phyloP scores from a whole-genome alignment of 2,797 vertebrate genomes.

The Coregonus suidteri region DNA sequence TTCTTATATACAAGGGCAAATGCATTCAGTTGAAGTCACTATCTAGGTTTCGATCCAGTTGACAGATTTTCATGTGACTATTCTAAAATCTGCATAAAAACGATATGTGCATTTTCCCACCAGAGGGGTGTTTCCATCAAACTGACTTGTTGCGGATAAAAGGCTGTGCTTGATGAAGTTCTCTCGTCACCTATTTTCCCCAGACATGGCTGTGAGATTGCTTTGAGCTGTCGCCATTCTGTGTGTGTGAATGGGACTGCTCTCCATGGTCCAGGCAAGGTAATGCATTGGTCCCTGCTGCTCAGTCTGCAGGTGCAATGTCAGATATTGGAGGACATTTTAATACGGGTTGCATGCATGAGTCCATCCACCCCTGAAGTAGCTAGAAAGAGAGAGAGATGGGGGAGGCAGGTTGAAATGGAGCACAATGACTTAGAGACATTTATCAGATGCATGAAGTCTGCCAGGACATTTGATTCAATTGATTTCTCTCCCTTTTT shows the following conservation, averaged over 20 bases:
- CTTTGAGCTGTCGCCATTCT: conserved; percentile 33
- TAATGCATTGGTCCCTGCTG: conserved; percentile 63
- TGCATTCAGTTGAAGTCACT: background rate
- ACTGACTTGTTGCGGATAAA: no score
- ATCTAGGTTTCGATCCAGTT: no score
- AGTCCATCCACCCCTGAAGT: conserved; percentile 40
- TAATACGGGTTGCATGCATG: conserved; percentile 65
- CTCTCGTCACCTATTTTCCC: conserved; percentile 2
- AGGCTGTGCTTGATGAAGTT: background rate
- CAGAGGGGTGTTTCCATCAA: no score
- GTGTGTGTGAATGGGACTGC: conserved; percentile 49
- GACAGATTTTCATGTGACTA: no score
- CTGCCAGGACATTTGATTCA: background rate
- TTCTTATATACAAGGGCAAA: background rate
- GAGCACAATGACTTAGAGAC: conserved; percentile 60
- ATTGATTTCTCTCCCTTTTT: conserved; percentile 33
- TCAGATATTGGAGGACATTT: conserved; percentile 67
- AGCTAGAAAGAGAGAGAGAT: conserved; percentile 29
- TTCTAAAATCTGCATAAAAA: no score
- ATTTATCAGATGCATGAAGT: conserved; percentile 59
- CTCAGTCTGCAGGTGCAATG: conserved; percentile 60
- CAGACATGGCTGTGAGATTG: conserved; percentile 28
- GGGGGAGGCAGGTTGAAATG: conserved; percentile 46
- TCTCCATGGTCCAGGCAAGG: conserved; percentile 47
- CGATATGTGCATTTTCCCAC: no score